Base-by-base conservation (phyloP, 2,888 invertebrate species). In the Polydrusus tereticollis region DNA sequence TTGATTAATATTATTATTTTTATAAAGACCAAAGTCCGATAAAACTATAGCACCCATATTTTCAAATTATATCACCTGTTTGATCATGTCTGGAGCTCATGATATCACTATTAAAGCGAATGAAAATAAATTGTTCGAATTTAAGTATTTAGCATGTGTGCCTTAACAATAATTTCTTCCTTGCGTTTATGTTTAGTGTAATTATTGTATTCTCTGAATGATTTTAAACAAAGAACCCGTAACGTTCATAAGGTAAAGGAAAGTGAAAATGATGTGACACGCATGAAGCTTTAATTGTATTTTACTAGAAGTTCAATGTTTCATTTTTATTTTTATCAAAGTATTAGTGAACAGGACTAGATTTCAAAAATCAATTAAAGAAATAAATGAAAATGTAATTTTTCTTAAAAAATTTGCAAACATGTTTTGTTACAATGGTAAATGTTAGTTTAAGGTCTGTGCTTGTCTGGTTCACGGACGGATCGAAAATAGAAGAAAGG, bases 21-120 rank as follows among this genome's bases (percentile, higher is more conserved):
- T 80, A 69, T 78, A 78, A 20, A 81, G 74, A 47, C 80, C 80
- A 65, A 82, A 80, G 73, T 80, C 80, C 6, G 78, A 74, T n/a
- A 76, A 77, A 72, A 77, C 78, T 75, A n/a, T 70, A 29, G 52
- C 43, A 23, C 58, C 41, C 52, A 33, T 74, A 52, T 65, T 74
- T 59, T 65, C 55, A 33, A 64, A 64, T 64, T 41, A 41, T 59
- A 21, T 23, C 41, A 41, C 41, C 21, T 7, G 23, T 38, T 23
- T 59, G n/a, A 41, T 10, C 20, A 58, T 38, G 33, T 16, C 4
- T 7, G 23, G 21, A 3, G 12, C 52, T 26, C 58, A 52, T 47
- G 41, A 52, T 60, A 52, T 52, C 36, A 26, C 36, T 60, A 67
- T 60, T 67, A 50, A 59, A 41, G 43, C 43, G 21, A 60, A 45